Base-by-base conservation (phyloP, 2,113 vertebrate species). In the Mustela nigripes region DNA sequence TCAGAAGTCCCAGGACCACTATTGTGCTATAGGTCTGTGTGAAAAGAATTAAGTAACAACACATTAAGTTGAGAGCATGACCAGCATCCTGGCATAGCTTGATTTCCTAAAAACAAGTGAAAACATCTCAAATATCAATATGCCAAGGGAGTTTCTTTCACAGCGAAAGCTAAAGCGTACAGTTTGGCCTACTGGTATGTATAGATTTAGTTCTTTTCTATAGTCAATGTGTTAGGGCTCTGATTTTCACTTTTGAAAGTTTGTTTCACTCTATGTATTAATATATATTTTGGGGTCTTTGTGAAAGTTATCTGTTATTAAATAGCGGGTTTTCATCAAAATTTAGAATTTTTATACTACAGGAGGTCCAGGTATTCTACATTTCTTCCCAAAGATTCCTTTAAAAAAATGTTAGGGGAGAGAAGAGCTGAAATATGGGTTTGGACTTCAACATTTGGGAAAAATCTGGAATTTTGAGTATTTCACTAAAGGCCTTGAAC, bases 381-480 rank as follows among this genome's bases (percentile, higher is more conserved):
- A 31, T 86, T 89, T 95, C 56, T 83, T 76, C 4, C 15, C 36
- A 84, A 28, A 26, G 28, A 6, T 78, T 94, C 31, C 83, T 4
- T 78, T 6, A 56, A 18, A 56, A 53, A 14, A 42, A 8, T 48
- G 85, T 73, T 76, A 48, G 74, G 28, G n/a, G n/a, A 89, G 8
- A 28, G 28, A 63, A 22, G 10, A 60, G 4, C 7, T 90, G 69
- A 80, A 88, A 67, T 83, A 60, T 18, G 18, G 31, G 3, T 79
- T 71, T 80, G 9, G 4, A 65, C 22, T 94, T 90, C 81, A n/a
- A 94, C 87, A 90, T 1, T 82, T 92, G 42, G 19, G 62, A 45
- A 86, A 91, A 92, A 83, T 79, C 4, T 91, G 1, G 1, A 73
- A 95, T 78, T 95, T 96, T 82, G 42, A 74, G 19, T 92, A 69